Percentiles rank a stretch among this genome's conserved stretches.
phyloP scores from a whole-genome alignment of 2,113 vertebrate genomes.

The Mesembrinibis cayennensis region DNA sequence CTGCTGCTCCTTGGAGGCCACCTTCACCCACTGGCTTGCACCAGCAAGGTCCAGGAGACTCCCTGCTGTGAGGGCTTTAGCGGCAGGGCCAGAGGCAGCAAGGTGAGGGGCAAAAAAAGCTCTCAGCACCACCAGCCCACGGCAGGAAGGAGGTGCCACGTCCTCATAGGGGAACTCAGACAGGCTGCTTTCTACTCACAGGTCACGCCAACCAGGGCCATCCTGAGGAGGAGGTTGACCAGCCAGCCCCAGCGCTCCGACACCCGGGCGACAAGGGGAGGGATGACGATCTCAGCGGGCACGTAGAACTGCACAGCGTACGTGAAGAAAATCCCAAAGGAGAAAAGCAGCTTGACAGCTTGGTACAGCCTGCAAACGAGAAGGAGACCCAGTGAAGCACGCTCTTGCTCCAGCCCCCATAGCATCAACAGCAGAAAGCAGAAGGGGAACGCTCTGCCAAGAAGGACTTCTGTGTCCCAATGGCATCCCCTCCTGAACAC shows the following conservation, averaged over 20 bases:
- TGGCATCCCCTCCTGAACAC: neutral
- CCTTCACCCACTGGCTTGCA: neutral
- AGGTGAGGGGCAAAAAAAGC: accelerated
- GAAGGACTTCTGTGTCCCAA: neutral
- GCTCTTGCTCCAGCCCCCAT: neutral
- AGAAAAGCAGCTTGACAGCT: slow-evolving; percentile 92
- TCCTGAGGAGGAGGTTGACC: slow-evolving; percentile 81
- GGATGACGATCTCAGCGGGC: slow-evolving; percentile 90
- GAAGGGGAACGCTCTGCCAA: neutral
- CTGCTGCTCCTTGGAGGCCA: neutral
- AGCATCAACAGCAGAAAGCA: neutral
- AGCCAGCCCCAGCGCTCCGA: slow-evolving; percentile 71
- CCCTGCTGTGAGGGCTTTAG: neutral
- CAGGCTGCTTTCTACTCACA: slow-evolving; percentile 80
- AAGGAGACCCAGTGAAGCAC: neutral
- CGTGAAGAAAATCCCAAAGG: slow-evolving; percentile 91
- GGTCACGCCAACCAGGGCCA: slow-evolving; percentile 83
- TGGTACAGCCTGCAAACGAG: slow-evolving; percentile 86
- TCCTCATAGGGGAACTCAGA: neutral
- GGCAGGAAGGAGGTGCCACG: neutral
- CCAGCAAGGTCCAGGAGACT: neutral
- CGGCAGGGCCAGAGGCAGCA: neutral
- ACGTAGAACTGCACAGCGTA: slow-evolving; percentile 97
- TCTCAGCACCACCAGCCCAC: neutral
- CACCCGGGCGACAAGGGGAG: slow-evolving; percentile 72